Conservation (phyloP, 2,113 vertebrate species). For the Cervus canadensis region DNA sequence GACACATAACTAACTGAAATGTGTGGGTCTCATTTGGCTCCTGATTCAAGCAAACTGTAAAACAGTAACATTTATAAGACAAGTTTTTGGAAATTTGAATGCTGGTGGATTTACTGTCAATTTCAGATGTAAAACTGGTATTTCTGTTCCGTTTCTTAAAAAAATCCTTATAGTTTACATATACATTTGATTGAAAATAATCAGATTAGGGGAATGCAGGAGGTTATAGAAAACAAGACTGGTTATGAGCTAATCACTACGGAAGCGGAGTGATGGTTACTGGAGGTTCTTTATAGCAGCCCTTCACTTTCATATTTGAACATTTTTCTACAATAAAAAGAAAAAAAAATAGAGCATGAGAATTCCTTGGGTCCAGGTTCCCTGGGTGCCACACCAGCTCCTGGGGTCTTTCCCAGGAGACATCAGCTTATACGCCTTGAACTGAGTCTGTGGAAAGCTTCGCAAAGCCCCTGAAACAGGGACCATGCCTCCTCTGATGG, state of each 20-base stretch:
- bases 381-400: neutral
- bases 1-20: neutral
- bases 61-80: neutral
- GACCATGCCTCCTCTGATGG: neutral
- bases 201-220: neutral
- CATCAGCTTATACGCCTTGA: neutral
- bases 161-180: neutral
- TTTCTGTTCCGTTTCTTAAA: neutral
- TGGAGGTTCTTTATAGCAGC: neutral
- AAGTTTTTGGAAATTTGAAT: neutral
- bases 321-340: neutral
- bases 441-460: neutral
- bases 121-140: neutral
- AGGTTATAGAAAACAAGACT: neutral
- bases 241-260: neutral
- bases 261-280: neutral
- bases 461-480: neutral
- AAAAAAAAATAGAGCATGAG: neutral
- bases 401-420: neutral
- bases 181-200: neutral
- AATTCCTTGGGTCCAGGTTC: neutral
- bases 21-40: neutral
- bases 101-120: neutral
- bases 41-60: neutral
- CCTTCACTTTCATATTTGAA: neutral